Conservation (phyloP, 2,797 vertebrate species). For the Coracias cyanogaster region DNA sequence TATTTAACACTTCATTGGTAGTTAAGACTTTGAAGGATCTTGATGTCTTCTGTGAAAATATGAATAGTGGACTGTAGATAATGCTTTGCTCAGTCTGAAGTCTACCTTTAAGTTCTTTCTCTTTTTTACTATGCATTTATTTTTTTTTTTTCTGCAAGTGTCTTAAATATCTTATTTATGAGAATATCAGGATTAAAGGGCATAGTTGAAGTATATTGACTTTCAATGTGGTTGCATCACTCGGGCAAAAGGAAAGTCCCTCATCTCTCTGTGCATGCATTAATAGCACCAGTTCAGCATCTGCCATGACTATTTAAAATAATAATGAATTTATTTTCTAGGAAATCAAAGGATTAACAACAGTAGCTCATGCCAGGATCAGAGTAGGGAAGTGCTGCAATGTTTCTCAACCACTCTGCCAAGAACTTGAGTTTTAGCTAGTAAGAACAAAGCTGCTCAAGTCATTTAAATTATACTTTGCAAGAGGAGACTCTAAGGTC, state of each 20-base stretch:
- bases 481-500: neutral
- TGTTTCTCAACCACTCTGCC: neutral
- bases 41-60: neutral
- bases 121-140: neutral
- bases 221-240: neutral
- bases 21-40: neutral
- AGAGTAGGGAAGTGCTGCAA: neutral
- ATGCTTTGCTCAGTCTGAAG: neutral
- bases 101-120: neutral
- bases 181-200: neutral
- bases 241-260: neutral
- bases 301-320: constrained; percentile 17
- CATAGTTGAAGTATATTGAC: neutral
- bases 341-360: constrained; percentile 4
- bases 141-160: neutral
- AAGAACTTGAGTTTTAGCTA: neutral
- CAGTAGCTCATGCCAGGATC: constrained; percentile 13
- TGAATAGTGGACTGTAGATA: neutral
- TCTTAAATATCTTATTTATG: neutral
- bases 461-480: neutral
- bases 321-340: constrained; percentile 18
- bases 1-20: neutral
- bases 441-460: neutral
- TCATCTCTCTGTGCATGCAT: neutral
- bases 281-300: neutral